Evolutionary conservation across 2,888 invertebrate species (phyloP).

Genomic region (Drosophila engyochracea): DNA sequence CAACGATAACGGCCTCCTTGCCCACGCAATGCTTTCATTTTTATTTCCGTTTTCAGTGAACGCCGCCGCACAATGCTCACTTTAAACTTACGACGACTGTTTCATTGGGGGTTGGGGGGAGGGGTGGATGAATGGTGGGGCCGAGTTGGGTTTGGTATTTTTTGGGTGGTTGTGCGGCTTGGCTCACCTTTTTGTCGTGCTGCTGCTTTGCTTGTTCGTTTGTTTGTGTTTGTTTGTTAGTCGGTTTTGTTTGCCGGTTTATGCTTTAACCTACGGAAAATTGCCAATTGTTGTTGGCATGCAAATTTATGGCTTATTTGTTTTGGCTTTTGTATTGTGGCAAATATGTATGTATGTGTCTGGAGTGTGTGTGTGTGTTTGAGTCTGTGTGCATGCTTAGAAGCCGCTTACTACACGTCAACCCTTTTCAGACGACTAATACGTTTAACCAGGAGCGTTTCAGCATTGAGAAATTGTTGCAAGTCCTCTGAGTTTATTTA

Average conservation of each 20-base stretch:
- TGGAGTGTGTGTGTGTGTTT: constrained; percentile 16
- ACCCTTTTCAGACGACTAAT: constrained; percentile 69
- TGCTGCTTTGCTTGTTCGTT: constrained; percentile 46
- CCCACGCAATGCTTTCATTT: constrained; percentile 64
- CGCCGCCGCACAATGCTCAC: constrained; percentile 61
- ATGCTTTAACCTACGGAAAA: constrained; percentile 72
- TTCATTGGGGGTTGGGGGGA: neutral
- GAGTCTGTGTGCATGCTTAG: constrained; percentile 21
- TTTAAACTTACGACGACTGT: constrained; percentile 63
- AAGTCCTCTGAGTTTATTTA: neutral
- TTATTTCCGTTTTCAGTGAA: constrained; percentile 70
- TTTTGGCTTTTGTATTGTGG: constrained; percentile 59
- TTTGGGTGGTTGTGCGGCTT: constrained; percentile 5
- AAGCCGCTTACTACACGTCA: constrained; percentile 61
- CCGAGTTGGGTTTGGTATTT: neutral
- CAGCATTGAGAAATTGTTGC: neutral
- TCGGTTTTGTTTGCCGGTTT: constrained; percentile 56
- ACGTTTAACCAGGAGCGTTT: constrained; percentile 50
- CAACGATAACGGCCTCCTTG: constrained; percentile 51
- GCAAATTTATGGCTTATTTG: constrained; percentile 82
- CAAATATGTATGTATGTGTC: constrained; percentile 25
- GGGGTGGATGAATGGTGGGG: neutral
- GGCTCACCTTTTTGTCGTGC: constrained; percentile 41
- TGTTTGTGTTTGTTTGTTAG: constrained; percentile 60
- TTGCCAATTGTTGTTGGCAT: constrained; percentile 78